Evolutionary conservation across 2,113 vertebrate genomes (phyloP).

Genomic region (Motacilla alba): DNA sequence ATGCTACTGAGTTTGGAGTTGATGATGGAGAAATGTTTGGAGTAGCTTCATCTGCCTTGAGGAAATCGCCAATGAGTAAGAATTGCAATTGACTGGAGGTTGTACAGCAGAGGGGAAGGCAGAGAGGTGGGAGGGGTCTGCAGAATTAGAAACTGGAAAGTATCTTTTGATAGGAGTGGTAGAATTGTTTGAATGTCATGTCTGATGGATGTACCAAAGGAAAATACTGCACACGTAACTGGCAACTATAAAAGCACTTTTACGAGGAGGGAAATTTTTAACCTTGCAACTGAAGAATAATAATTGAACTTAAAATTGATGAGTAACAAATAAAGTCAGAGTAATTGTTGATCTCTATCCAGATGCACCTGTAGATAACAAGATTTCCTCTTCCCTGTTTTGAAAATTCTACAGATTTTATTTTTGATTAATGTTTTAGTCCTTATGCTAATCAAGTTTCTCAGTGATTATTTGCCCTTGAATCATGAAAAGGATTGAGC

Average conservation of each 20-base stretch:
- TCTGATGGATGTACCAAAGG: background rate
- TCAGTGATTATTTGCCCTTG: background rate
- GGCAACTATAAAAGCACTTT: background rate
- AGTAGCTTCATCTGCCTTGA: conserved; percentile 86
- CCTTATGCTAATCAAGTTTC: background rate
- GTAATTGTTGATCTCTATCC: background rate
- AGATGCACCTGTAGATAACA: background rate
- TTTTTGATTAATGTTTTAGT: background rate
- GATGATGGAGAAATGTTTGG: conserved; percentile 98
- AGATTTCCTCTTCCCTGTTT: background rate
- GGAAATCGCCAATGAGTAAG: conserved; percentile 98
- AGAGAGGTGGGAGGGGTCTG: background rate
- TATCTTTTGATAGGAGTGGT: background rate
- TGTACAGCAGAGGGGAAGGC: background rate
- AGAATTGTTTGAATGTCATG: background rate
- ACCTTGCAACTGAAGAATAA: background rate
- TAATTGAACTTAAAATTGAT: background rate
- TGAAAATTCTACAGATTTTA: background rate
- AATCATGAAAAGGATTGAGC: background rate
- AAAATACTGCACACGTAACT: background rate
- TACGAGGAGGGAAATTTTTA: background rate
- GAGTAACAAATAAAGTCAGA: background rate
- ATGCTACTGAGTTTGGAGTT: conserved; percentile 96
- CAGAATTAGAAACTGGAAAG: background rate
- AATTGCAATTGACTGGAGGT: background rate